phyloP scores from a whole-genome alignment of 2,888 invertebrate genomes.

The Ormyrus rosae region DNA sequence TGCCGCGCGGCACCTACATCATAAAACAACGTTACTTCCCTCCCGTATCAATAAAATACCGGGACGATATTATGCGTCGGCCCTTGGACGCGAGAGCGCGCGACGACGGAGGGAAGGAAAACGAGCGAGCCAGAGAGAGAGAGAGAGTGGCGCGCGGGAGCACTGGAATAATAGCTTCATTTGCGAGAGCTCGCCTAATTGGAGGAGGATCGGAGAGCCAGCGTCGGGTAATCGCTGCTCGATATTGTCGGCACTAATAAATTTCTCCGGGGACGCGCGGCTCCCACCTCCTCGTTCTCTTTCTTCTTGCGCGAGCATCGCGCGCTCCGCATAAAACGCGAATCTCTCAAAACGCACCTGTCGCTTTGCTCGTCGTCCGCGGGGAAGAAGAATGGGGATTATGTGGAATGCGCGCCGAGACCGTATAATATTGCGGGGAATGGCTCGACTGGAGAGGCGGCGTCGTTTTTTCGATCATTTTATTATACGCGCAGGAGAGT shows the following conservation, averaged over 20 bases:
- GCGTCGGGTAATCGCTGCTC: slow-evolving; percentile 52
- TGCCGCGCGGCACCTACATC: slow-evolving; percentile 4
- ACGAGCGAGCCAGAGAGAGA: slow-evolving; percentile 12
- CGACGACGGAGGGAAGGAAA: slow-evolving; percentile 20
- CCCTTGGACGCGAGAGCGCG: not conserved
- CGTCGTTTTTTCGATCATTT: slow-evolving; percentile 49
- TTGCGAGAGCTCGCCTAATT: slow-evolving; percentile 55
- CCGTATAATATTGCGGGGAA: too few species aligned
- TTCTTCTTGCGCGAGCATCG: not conserved
- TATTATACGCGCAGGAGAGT: slow-evolving; percentile 37
- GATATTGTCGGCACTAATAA: slow-evolving; percentile 53
- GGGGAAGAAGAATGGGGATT: slow-evolving; percentile 30
- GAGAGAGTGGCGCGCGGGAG: not conserved
- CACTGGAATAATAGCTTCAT: slow-evolving; percentile 56
- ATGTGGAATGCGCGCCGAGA: not conserved
- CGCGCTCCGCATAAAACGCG: slow-evolving; percentile 32
- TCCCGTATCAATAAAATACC: slow-evolving; percentile 50
- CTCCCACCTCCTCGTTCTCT: not conserved
- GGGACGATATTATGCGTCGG: slow-evolving; percentile 32
- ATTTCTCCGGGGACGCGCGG: slow-evolving; percentile 49
- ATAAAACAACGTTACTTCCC: slow-evolving; percentile 42
- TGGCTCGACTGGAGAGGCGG: slow-evolving; percentile 14
- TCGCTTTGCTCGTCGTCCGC: slow-evolving; percentile 8
- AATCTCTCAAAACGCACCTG: slow-evolving; percentile 34
- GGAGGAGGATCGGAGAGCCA: slow-evolving; percentile 42